Base-by-base conservation (phyloP, 2,113 vertebrate genomes). In the Sprattus sprattus region DNA sequence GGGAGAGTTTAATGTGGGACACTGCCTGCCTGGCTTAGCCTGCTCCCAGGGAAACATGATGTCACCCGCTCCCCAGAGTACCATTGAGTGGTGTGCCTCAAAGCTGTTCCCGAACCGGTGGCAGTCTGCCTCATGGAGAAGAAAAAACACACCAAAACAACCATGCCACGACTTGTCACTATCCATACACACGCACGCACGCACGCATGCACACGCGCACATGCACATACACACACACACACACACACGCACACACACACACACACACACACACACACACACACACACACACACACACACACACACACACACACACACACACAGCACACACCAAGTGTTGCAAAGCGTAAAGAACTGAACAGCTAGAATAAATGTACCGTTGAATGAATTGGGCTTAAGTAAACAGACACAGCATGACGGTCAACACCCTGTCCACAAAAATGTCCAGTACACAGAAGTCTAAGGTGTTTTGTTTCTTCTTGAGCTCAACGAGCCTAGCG, bases 91-190 rank as follows among this genome's bases (percentile, higher is more conserved):
- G 11, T 60, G 20, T 85, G 81, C 50, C 80, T 25, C 54, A 13
- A 82, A 54, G 85, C 44, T 81, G 39, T 54, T 84, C 81, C 49
- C 57, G 39, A 60, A 7, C 13, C 49, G 3, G 25, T 64, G 13
- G 71, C 81, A 81, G 50, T 54, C 2, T 39, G 11, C 49, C 60
- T 28, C 52, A n/a, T 45, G 84, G 64, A 32, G 15, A 32, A 28
- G 39, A 80, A 28, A 67, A 85, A 60, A 81, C 50, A 45, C 20
- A 39, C 39, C 39, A 71, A 86, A 84, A 84, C n/a, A 86, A 71
- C 44, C 20, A 13, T 32, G 85, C 60, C n/a, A 18, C 71, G 39
- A 39, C 71, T 15, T 78, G 28, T 39, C 39, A 39, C 28, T 11
- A 18, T 11, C 71, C 28, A 78, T 3, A 28, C 13, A 32, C 13